A percentile compares a stretch with the other conserved stretches of the same genome.
phyloP scores from a whole-genome alignment of 2,113 vertebrate genomes.

The Limnothrissa miodon region DNA sequence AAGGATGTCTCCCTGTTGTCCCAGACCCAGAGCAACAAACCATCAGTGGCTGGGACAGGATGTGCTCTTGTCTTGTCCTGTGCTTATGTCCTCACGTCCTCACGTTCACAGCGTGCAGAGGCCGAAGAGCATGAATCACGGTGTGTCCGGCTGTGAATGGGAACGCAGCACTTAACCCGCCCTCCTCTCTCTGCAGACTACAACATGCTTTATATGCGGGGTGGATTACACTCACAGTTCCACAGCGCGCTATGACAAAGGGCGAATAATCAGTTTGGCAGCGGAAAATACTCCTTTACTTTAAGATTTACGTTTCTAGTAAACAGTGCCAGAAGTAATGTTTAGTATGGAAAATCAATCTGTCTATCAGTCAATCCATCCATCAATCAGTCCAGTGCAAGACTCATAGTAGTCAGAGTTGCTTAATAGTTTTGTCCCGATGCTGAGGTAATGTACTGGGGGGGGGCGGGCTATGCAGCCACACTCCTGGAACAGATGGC shows the following conservation, averaged over 20 bases:
- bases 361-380: too few species aligned
- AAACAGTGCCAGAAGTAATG: too few species aligned
- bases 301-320: neutral
- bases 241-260: neutral
- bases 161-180: neutral
- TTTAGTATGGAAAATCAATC: too few species aligned
- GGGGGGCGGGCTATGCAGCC: neutral
- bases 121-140: neutral
- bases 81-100: neutral
- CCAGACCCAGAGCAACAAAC: neutral
- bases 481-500: neutral
- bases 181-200: neutral
- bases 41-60: neutral
- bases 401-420: too few species aligned
- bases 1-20: conserved; percentile 3
- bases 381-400: too few species aligned
- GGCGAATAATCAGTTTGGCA: neutral
- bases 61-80: neutral
- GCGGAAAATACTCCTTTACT: neutral
- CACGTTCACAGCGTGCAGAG: neutral
- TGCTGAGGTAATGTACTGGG: neutral
- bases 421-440: neutral
- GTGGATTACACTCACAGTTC: neutral
- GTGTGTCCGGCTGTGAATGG: neutral
- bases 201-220: neutral